Evolutionary conservation across 2,888 invertebrate species (phyloP).

Genomic region (Fragum fragum): DNA sequence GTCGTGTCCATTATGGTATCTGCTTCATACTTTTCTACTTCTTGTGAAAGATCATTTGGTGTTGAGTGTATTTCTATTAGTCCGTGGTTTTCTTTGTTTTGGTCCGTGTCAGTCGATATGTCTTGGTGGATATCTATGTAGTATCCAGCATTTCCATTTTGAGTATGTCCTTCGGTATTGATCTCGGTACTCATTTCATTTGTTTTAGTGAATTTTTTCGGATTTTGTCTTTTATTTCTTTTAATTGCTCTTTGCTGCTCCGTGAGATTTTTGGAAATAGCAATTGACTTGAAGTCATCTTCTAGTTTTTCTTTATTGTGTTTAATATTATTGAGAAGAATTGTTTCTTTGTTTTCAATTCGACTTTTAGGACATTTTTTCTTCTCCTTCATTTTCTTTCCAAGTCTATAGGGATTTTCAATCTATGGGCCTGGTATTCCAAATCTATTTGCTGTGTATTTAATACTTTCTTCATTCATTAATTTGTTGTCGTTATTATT

Average conservation of each 20-base stretch:
- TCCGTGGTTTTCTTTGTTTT: neutral
- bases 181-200: neutral
- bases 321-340: neutral
- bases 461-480: neutral
- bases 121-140: neutral
- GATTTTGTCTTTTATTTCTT: neutral
- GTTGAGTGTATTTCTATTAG: too few relatives aligned
- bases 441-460: neutral
- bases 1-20: neutral
- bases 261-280: neutral
- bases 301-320: neutral
- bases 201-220: neutral
- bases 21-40: neutral
- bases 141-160: neutral
- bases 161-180: neutral
- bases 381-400: neutral
- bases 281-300: neutral
- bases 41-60: neutral
- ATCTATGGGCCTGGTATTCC: neutral
- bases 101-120: neutral
- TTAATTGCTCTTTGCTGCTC: neutral
- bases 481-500: neutral
- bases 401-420: neutral
- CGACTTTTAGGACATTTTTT: neutral
- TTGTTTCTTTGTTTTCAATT: neutral